Percentiles rank a stretch among this genome's conserved stretches.
phyloP scores from a whole-genome alignment of 2,888 invertebrate species.

The Ochropacha duplaris region DNA sequence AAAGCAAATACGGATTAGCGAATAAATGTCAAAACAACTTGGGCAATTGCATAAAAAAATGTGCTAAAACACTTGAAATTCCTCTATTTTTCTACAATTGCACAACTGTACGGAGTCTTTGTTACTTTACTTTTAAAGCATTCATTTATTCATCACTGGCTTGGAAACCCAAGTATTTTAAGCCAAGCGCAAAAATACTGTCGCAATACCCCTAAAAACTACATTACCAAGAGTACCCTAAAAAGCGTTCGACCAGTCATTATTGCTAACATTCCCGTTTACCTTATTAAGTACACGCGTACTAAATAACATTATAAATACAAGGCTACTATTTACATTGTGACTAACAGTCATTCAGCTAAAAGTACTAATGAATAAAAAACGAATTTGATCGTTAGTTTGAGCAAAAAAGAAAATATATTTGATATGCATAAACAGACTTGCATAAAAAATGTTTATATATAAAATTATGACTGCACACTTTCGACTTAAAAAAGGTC shows the following conservation, averaged over 20 bases:
- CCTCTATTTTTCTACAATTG: not conserved
- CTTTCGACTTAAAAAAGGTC: slow-evolving; percentile 8
- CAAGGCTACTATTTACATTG: slow-evolving; percentile 75
- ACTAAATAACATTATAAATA: slow-evolving; percentile 64
- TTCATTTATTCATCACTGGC: not conserved
- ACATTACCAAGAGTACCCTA: slow-evolving; percentile 20
- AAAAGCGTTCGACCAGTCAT: slow-evolving; percentile 75
- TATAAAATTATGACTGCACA: slow-evolving; percentile 19
- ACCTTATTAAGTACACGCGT: slow-evolving; percentile 60
- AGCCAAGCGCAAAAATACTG: not conserved
- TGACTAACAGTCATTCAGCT: slow-evolving; percentile 73
- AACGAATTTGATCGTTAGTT: slow-evolving; percentile 35
- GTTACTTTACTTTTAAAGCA: not conserved
- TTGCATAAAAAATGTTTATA: slow-evolving; percentile 6
- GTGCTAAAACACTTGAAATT: not conserved
- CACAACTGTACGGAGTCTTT: not conserved
- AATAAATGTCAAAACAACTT: not conserved
- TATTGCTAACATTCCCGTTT: slow-evolving; percentile 75
- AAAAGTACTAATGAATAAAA: slow-evolving; percentile 39
- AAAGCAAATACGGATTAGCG: not conserved
- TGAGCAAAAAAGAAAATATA: slow-evolving; percentile 37
- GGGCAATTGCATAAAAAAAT: not conserved
- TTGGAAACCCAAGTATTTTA: slow-evolving; percentile 1
- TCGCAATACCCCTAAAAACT: slow-evolving; percentile 16
- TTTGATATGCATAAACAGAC: slow-evolving; percentile 9